Conservation (phyloP, 35 echinoderm and acorn worm species). For the Lytechinus variegatus region DNA sequence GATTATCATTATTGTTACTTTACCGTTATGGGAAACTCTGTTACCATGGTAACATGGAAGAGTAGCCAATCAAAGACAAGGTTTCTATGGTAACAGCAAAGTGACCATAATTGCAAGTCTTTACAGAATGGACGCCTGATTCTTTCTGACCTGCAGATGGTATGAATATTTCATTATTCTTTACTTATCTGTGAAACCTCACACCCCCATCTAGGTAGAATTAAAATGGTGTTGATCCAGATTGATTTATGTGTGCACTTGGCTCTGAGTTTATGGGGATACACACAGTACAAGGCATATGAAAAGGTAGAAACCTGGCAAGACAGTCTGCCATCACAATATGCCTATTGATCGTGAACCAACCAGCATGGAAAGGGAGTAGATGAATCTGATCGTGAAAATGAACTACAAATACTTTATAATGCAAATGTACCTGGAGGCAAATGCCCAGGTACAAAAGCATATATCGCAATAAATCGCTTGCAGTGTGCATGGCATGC, state of each 20-base stretch:
- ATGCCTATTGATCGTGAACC: not conserved
- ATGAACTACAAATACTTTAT: not conserved
- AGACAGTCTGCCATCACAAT: not conserved
- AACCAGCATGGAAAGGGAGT: not conserved
- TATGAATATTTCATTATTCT: conserved; percentile 8
- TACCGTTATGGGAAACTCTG: no score
- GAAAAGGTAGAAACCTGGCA: not conserved
- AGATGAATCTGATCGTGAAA: not conserved
- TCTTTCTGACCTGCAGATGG: not conserved
- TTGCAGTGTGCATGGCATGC: not conserved
- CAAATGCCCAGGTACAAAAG: not conserved
- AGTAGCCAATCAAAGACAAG: no score
- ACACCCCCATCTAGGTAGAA: not conserved
- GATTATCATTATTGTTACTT: no score
- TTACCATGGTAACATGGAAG: no score
- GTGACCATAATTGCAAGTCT: no score
- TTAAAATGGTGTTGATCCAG: not conserved
- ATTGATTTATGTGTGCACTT: not conserved
- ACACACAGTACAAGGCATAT: not conserved
- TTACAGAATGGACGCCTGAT: not conserved
- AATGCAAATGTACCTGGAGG: not conserved
- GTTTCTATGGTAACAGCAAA: no score
- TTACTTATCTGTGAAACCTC: not conserved
- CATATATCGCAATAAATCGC: not conserved
- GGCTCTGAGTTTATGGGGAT: not conserved